Evolutionary conservation across 2,888 invertebrate species (phyloP), one percentile per base, ranked within the genome.

Genomic region (Andrena minutula): DNA sequence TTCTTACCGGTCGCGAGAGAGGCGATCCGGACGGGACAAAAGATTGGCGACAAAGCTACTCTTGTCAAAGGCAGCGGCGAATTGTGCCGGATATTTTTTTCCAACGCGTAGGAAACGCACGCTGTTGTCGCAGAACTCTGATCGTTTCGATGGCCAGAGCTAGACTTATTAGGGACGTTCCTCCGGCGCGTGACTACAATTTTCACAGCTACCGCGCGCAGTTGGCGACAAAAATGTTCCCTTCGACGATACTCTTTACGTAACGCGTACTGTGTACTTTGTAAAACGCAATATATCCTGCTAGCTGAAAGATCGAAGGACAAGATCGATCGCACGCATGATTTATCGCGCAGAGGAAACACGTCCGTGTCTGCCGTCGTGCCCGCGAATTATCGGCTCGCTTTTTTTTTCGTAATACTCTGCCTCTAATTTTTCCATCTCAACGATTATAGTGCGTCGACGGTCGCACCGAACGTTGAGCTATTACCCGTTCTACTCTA

Each of bases 241-340:
- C 79, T 81, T 85, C 71, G 56, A 61, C 82, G 68, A 73, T 72
- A 28, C 20, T 51, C 41, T 60, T 87, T 87, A 81, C 80, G 85
- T 85, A 87, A 86, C 75, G n/a, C 56, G 75, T 53, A 32, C 64
- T 16, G 63, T 74, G 71, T 68, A 68, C 65, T 64, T 75, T 2
- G 73, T 49, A 28, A 69, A 77, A 69, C 51, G 80, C 68, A 68
- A 87, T 87, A 82, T 82, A 86, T 87, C 60, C 70, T 58, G 51
- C 30, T 65, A 49, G 51, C 70, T 60, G 63, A 68, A 71, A 60
- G 76, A 84, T 86, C 75, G 82, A 76, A 63, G 76, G 78, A 75
- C 77, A 78, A 71, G 75, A 82, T 82, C 80, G 87, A 87, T 87
- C 75, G 65, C 10, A 49, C 51, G 66, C 28, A 88, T 85, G 81